Evolutionary conservation across 2,797 vertebrate genomes (phyloP), one percentile per base, ranked within the genome.

Genomic region (Chaunax sp.): DNA sequence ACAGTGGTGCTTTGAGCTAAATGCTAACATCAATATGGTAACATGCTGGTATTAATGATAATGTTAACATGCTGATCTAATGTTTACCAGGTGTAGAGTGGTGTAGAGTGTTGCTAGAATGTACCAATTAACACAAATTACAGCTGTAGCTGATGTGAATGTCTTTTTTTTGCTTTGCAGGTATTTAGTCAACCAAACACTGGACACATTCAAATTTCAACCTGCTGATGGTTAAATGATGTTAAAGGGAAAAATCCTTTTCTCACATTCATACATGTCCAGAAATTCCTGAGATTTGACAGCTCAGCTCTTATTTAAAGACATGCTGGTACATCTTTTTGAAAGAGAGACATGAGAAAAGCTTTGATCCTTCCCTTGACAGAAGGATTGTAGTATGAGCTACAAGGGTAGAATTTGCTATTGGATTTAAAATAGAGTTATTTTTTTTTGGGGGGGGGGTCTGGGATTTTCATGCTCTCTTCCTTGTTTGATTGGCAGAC

Each of bases 401-500:
- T 18, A 47, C 47, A 54, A 45, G 28, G 19, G 7, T 16, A 53
- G 28, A 3, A 35, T 65, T 59, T 28, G 30, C 14, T n/a, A n/a
- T n/a, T n/a, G n/a, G n/a, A n/a, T n/a, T n/a, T n/a, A n/a, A n/a
- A n/a, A 30, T 66, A 8, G 28, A 16, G 10, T 37, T 14, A 37
- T 13, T 37, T 14, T 14, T n/a, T n/a, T n/a, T n/a, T n/a, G n/a
- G 28, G 28, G 28, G 35, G 35, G 26, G 15, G 15, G 16, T n/a
- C 11, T 35, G n/a, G 28, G n/a, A 19, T 33, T 10, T 16, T 51
- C 15, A 44, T 62, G 33, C 55, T 62, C 57, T 69, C 3, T 19
- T 67, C 50, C 59, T 75, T 51, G 56, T n/a, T 65, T 80, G 75
- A 75, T 62, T 75, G 65, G 59, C 60, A 26, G 69, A 59, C 38